These are phyloP conservation scores for Salvelinus namaycush DNA, from an alignment of 2,113 vertebrate genomes.

Conservation along the genomic window DNA sequence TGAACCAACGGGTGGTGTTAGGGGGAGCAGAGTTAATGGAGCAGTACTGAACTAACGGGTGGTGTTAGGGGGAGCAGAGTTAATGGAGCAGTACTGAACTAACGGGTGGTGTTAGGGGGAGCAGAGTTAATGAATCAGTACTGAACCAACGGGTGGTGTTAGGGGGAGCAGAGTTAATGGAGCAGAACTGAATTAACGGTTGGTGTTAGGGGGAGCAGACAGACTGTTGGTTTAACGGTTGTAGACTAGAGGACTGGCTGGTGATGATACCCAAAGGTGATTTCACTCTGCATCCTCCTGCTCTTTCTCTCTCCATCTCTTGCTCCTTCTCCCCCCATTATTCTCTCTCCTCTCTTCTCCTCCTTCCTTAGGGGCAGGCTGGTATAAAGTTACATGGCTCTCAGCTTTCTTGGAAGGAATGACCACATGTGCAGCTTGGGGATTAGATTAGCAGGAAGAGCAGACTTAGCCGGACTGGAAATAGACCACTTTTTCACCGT, in stretches of 20 bases:
- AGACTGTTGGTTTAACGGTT: constrained; percentile 58
- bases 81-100: constrained; percentile 71
- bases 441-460: constrained; percentile 79
- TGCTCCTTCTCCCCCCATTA: constrained; percentile 22
- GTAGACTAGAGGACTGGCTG: constrained; percentile 42
- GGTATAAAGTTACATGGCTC: constrained; percentile 77
- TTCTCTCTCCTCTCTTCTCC: constrained; percentile 38
- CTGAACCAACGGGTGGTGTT: constrained; percentile 61
- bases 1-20: constrained; percentile 60
- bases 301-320: constrained; percentile 16
- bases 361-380: constrained; percentile 66
- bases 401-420: constrained; percentile 80
- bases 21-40: constrained; percentile 61
- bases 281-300: constrained; percentile 53
- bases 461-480: constrained; percentile 73
- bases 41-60: constrained; percentile 67
- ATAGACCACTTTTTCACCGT: constrained; percentile 75
- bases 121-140: constrained; percentile 67
- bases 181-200: constrained; percentile 67
- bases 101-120: constrained; percentile 54
- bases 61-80: constrained; percentile 51
- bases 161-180: constrained; percentile 60
- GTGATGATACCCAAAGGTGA: constrained; percentile 70
- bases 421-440: constrained; percentile 78
- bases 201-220: constrained; percentile 58